A percentile compares a stretch with the other conserved stretches of the same genome.
These are phyloP conservation scores for Sphaeridia pumilis DNA, from an alignment of 2,888 invertebrate species.

Conservation along the genomic window DNA sequence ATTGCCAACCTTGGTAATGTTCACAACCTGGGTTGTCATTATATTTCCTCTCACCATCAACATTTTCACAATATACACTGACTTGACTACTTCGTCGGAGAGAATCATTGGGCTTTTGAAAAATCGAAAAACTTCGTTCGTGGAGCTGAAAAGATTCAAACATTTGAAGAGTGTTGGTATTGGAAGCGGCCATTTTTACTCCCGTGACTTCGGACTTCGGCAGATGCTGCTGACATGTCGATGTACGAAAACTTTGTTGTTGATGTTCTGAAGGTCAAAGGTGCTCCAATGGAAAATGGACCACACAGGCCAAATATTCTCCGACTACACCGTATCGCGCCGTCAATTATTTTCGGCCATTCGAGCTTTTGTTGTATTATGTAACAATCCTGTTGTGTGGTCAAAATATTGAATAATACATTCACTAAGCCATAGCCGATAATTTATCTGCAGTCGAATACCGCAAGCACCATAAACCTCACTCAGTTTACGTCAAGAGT, in stretches of 20 bases:
- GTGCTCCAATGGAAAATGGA: too few relatives aligned
- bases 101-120: background rate
- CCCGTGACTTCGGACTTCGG: too few relatives aligned
- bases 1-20: background rate
- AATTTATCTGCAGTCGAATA: too few relatives aligned
- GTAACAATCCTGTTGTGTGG: too few relatives aligned
- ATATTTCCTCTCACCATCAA: background rate
- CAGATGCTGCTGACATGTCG: background rate
- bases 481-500: too few relatives aligned
- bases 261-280: background rate
- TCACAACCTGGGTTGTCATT: background rate
- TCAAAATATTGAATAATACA: too few relatives aligned
- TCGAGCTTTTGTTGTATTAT: too few relatives aligned
- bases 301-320: too few relatives aligned
- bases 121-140: background rate
- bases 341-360: too few relatives aligned
- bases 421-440: too few relatives aligned
- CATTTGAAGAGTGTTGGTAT: background rate
- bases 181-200: background rate
- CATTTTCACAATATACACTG: background rate
- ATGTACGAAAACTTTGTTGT: background rate
- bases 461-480: too few relatives aligned
- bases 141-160: background rate
- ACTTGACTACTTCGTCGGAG: background rate
- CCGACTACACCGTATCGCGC: too few relatives aligned